These are phyloP conservation scores for Pterophyllum scalare DNA, from an alignment of 2,113 vertebrate genomes.

Conservation along the genomic window DNA sequence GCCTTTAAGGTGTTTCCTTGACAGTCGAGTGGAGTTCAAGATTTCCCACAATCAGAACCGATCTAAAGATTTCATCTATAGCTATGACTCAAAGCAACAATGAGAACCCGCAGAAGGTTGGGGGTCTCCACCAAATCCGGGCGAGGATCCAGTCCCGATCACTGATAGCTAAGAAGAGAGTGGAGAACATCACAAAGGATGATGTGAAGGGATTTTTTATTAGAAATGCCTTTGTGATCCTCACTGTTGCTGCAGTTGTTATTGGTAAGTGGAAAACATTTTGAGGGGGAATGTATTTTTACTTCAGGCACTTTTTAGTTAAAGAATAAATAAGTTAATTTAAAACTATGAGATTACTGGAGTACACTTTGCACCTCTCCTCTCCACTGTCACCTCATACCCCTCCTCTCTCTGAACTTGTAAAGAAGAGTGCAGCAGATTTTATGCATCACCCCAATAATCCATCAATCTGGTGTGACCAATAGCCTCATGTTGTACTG, in stretches of 20 bases:
- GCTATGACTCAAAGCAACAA: slow-evolving; percentile 89
- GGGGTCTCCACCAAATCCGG: slow-evolving; percentile 87
- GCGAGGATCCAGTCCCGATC: slow-evolving; percentile 87
- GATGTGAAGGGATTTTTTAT: slow-evolving; percentile 88
- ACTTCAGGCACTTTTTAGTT: background rate
- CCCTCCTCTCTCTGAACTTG: background rate
- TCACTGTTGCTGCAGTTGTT: slow-evolving; percentile 92
- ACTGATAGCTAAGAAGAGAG: slow-evolving; percentile 86
- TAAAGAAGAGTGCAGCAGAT: background rate
- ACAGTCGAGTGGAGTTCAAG: background rate
- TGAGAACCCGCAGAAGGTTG: slow-evolving; percentile 82
- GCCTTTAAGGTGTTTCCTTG: background rate
- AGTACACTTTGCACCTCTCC: background rate
- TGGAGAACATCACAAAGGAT: slow-evolving; percentile 87
- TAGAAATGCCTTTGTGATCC: slow-evolving; percentile 93
- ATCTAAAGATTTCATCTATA: slow-evolving; percentile 1
- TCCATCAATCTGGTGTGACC: slow-evolving; percentile 16
- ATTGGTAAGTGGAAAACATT: slow-evolving; percentile 84
- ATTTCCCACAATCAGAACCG: background rate
- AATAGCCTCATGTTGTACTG: background rate
- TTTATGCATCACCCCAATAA: background rate
- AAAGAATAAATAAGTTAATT: background rate
- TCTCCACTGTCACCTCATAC: background rate
- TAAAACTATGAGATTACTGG: background rate
- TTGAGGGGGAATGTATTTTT: background rate